These are phyloP conservation scores for Apamea anceps DNA, from an alignment of 2,888 invertebrate species.

Conservation along the genomic window DNA sequence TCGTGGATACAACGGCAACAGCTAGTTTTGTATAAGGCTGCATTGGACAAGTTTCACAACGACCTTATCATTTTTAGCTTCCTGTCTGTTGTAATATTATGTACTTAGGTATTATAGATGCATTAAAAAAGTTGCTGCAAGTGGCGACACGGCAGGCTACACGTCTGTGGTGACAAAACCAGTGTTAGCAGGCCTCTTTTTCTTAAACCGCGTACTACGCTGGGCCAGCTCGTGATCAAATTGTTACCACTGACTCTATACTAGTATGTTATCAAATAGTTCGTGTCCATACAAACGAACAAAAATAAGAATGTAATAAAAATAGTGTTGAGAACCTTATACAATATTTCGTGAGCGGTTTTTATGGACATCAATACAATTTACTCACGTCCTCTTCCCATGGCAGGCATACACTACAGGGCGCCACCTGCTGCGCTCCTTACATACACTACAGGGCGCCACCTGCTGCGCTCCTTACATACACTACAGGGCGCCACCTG, in stretches of 20 bases:
- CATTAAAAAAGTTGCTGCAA: background rate
- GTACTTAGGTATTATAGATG: background rate
- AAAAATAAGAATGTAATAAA: background rate
- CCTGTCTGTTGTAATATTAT: background rate
- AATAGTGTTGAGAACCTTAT: constrained; percentile 9
- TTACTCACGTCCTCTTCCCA: background rate
- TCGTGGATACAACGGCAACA: background rate
- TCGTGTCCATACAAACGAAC: background rate
- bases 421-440: no score
- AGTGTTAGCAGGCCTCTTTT: background rate
- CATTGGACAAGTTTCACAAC: background rate
- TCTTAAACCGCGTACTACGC: background rate
- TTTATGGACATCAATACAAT: constrained; percentile 1
- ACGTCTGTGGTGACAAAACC: background rate
- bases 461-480: background rate
- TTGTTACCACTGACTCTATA: background rate
- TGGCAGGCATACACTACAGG: background rate
- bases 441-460: background rate
- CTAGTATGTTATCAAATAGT: background rate
- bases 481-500: background rate
- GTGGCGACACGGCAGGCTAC: background rate
- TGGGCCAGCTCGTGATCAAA: background rate
- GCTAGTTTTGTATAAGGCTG: background rate
- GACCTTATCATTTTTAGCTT: background rate
- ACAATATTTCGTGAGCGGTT: constrained; percentile 1